Evolutionary conservation across 2,113 vertebrate genomes (phyloP), one percentile per base, ranked within the genome.

Genomic region (Carassius carassius): DNA sequence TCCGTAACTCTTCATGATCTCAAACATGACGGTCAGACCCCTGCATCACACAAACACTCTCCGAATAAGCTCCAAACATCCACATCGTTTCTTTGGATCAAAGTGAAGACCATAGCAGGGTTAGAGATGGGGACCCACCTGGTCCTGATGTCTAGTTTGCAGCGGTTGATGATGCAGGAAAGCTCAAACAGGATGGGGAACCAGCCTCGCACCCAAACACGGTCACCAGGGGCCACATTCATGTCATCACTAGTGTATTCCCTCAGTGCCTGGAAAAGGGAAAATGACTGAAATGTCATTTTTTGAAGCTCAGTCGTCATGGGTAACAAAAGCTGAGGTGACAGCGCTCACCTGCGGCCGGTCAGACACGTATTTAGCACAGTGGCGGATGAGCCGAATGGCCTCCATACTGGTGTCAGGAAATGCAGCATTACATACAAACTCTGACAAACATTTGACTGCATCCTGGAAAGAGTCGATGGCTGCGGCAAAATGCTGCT

Each of bases 1-100:
- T 3, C 98, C 98, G 0, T 99, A 99, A 88, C 97, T 99, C 93
- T 99, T 99, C 97, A 99, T 99, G 89, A 99, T 99, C 93, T 99
- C 98, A 90, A 99, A 99, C 98, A 99, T 99, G 85, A 99, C 98
- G 0, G 98, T 99, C 87, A 99, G 95, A 49, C 97, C 98, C 89
- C 98, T 99, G 91, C 1, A 91, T 91, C 49, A 29, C 67, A 78
- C 0, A 19, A 21, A 44, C 63, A 89, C 10, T 85, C 2, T 87
- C 78, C 86, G 17, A 29, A 49, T 37, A 44, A 63, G 37, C 13
- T 23, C 44, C 77, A 79, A 17, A 63, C 41, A 58, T 25, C 49
- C 74, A 77, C 7, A 16, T 10, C 3, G n/a, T 32, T 3, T 19
- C 11, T 37, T 44, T 72, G 5, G 51, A 51, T 14, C 1, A 5